A percentile compares a stretch with the other conserved stretches of the same genome.
phyloP scores from a whole-genome alignment of 2,888 invertebrate species.

The Eilema caniola region DNA sequence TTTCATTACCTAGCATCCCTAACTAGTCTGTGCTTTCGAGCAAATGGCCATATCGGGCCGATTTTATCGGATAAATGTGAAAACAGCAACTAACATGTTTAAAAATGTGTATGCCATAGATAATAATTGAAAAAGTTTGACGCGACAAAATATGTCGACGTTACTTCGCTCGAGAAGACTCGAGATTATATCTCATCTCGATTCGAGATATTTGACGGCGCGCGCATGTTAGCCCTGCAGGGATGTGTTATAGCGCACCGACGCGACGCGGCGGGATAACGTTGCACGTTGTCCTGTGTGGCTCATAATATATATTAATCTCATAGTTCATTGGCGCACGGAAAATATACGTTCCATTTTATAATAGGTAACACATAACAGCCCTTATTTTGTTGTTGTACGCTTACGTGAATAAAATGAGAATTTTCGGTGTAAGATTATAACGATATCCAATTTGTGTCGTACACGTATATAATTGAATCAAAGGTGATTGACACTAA shows the following conservation, averaged over 20 bases:
- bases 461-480: neutral
- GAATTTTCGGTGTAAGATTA: neutral
- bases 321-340: conserved; percentile 16
- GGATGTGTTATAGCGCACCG: conserved; percentile 3
- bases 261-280: conserved; percentile 18
- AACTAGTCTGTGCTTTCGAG: too few relatives aligned
- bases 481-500: conserved; percentile 11
- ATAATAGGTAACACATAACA: conserved; percentile 9
- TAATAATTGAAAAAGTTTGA: too few relatives aligned
- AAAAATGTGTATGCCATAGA: too few relatives aligned
- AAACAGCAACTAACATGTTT: too few relatives aligned
- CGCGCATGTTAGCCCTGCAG: too few relatives aligned
- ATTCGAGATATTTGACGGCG: too few relatives aligned
- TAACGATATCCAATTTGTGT: neutral
- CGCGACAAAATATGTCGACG: too few relatives aligned
- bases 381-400: neutral
- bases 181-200: too few relatives aligned
- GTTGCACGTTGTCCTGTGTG: conserved; percentile 14
- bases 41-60: too few relatives aligned
- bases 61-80: too few relatives aligned
- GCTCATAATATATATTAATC: conserved; percentile 15
- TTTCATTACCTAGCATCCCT: too few relatives aligned
- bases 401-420: neutral
- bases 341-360: conserved; percentile 14
- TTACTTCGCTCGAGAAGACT: too few relatives aligned